These are phyloP conservation scores for Cotesia chilonis DNA, from an alignment of 1,140 invertebrate genomes.

Conservation along the genomic window DNA sequence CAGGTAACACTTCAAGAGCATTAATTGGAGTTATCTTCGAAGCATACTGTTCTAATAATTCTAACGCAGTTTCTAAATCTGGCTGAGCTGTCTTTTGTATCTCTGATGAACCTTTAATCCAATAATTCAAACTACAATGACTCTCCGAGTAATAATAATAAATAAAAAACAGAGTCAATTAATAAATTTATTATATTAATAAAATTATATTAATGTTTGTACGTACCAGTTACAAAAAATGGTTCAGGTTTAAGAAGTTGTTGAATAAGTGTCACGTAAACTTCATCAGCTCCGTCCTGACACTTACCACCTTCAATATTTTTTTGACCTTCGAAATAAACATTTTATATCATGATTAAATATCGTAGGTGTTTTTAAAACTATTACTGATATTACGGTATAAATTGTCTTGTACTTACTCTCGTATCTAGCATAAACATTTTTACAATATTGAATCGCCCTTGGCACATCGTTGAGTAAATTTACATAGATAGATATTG, in stretches of 20 bases:
- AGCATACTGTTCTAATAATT: slow-evolving; percentile 83
- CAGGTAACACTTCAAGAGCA: slow-evolving; percentile 78
- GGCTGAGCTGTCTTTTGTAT: slow-evolving; percentile 68
- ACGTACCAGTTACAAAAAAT: slow-evolving; percentile 58
- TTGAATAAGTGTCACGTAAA: slow-evolving; percentile 74
- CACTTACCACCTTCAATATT: slow-evolving; percentile 54
- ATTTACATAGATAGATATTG: slow-evolving; percentile 89
- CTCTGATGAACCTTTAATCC: slow-evolving; percentile 67
- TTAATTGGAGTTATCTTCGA: slow-evolving; percentile 82
- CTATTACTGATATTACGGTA: not conserved
- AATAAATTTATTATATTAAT: not conserved
- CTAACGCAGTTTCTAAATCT: slow-evolving; percentile 80
- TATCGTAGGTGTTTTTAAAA: not conserved
- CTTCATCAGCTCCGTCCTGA: slow-evolving; percentile 67
- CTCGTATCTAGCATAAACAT: slow-evolving; percentile 66
- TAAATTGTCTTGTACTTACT: slow-evolving; percentile 46
- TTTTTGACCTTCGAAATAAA: slow-evolving; percentile 47
- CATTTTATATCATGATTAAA: slow-evolving; percentile 9
- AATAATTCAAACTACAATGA: slow-evolving; percentile 53
- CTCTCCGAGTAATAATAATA: slow-evolving; percentile 57
- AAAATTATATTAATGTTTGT: not conserved
- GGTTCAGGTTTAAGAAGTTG: slow-evolving; percentile 71
- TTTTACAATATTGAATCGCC: slow-evolving; percentile 87
- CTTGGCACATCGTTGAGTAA: slow-evolving; percentile 80
- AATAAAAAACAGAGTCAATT: slow-evolving; percentile 43